Base-by-base conservation (phyloP, 2,113 vertebrate genomes). In the Sapajus apella region DNA sequence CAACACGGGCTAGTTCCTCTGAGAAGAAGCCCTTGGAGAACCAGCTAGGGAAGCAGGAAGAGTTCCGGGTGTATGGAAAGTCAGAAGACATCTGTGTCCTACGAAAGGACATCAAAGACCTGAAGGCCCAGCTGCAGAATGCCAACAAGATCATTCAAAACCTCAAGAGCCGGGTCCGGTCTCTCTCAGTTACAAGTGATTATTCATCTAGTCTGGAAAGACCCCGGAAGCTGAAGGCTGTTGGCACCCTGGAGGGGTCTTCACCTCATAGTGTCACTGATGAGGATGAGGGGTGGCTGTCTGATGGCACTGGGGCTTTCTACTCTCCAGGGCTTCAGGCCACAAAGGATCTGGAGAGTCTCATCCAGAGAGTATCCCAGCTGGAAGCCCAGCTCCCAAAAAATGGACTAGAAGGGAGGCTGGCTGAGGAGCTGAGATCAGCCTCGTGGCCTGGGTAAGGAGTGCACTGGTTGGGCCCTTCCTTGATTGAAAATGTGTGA, bases 241-340 rank as follows among this genome's bases (percentile, higher is more conserved):
- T 95, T 23, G 94, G 93, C 32, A 35, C 75, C 0, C 98, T 99
- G 13, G 98, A 98, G 91, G 98, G 94, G 0, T 99, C 99, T 0
- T 98, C 99, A 0, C 98, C 98, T 23, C 99, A 98, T 66, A 99
- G 99, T 30, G 98, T 98, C 61, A 98, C 98, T 0, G 99, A 99
- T 0, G 99, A 99, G 13, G 99, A 99, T 0, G 99, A 99, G 85
- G 99, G 98, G 79, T 99, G 99, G 99, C 99, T 99, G 96, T 99
- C 99, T 0, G 99, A 99, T 0, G 97, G 99, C 17, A 95, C 97
- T 0, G 97, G 98, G 56, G 95, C 96, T 0, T 94, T 98, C 85
- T 98, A 98, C 72, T 94, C 98, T 0, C 98, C 98, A 0, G 97
- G 96, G 50, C 95, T 99, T 80, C 98, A 98, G 70, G 98, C 98